These are phyloP conservation scores for Pelusios castaneus DNA, from an alignment of 2,113 vertebrate species.

Conservation along the genomic window DNA sequence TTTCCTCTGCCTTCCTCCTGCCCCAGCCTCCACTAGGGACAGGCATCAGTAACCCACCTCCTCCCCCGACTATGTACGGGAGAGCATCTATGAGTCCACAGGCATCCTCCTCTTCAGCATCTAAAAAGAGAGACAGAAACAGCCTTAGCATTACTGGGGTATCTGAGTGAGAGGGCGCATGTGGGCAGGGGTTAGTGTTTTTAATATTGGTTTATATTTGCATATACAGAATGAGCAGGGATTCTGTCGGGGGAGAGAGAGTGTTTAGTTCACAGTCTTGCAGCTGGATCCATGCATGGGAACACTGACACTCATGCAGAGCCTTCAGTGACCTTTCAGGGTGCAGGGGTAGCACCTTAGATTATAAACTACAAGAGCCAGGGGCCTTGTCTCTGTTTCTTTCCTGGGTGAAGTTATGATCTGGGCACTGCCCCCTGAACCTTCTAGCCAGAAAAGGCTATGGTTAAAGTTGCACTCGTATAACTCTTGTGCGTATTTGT, in stretches of 20 bases:
- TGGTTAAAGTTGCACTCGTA: background rate
- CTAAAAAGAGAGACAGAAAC: background rate
- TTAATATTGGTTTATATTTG: background rate
- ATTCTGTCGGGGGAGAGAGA: background rate
- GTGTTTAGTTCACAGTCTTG: background rate
- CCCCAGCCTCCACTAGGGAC: background rate
- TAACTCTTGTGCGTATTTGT: background rate
- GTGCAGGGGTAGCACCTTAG: background rate
- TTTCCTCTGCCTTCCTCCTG: background rate
- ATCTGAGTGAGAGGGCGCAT: background rate
- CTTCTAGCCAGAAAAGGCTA: background rate
- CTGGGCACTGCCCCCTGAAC: background rate
- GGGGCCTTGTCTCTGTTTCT: background rate
- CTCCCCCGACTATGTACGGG: background rate
- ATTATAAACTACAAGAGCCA: background rate
- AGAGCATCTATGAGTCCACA: background rate
- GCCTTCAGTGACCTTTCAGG: background rate
- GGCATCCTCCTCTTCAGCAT: background rate
- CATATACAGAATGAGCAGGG: background rate
- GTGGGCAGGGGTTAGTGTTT: background rate
- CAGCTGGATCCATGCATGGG: background rate
- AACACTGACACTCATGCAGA: background rate
- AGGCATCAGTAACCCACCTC: background rate
- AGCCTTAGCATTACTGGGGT: background rate
- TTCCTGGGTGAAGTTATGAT: background rate